Evolutionary conservation across 2,797 vertebrate species (phyloP).

Genomic region (Oreochromis grahami): DNA sequence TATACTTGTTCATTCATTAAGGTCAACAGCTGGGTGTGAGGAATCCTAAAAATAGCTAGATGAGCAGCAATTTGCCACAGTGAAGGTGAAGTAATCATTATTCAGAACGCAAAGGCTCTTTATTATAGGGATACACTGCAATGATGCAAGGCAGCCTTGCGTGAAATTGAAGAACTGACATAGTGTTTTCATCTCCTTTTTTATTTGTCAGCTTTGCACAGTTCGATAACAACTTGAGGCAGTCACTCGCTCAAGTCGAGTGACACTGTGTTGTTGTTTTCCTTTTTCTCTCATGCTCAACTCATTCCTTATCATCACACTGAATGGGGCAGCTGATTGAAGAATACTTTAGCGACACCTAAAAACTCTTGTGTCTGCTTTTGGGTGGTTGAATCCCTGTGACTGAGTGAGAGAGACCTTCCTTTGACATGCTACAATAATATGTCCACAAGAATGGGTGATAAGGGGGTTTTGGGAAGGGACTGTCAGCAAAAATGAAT

Average conservation of each 20-base stretch:
- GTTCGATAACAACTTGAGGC: constrained; percentile 66
- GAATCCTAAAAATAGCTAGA: constrained; percentile 25
- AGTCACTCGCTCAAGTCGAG: constrained; percentile 50
- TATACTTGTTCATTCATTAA: background rate
- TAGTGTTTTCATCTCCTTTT: constrained; percentile 69
- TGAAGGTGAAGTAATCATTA: constrained; percentile 64
- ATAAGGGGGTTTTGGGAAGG: constrained; percentile 58
- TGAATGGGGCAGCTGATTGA: constrained; percentile 31
- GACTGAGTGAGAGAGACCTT: constrained; percentile 50
- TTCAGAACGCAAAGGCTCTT: constrained; percentile 68
- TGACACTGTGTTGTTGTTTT: constrained; percentile 55
- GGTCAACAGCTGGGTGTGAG: constrained; percentile 17
- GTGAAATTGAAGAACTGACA: constrained; percentile 83
- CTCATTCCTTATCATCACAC: constrained; percentile 14
- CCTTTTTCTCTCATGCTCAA: background rate
- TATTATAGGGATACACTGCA: constrained; percentile 72
- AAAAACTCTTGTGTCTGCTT: constrained; percentile 23
- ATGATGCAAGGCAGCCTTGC: constrained; percentile 73
- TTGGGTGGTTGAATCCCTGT: constrained; percentile 27
- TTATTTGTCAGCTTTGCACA: constrained; percentile 64
- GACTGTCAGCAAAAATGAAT: constrained; percentile 71
- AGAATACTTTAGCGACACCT: constrained; percentile 37
- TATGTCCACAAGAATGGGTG: constrained; percentile 62
- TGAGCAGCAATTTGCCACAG: constrained; percentile 19
- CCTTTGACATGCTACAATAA: constrained; percentile 58